Evolutionary conservation across 2,113 vertebrate genomes (phyloP).

Genomic region (Petrocephalus zakoni): DNA sequence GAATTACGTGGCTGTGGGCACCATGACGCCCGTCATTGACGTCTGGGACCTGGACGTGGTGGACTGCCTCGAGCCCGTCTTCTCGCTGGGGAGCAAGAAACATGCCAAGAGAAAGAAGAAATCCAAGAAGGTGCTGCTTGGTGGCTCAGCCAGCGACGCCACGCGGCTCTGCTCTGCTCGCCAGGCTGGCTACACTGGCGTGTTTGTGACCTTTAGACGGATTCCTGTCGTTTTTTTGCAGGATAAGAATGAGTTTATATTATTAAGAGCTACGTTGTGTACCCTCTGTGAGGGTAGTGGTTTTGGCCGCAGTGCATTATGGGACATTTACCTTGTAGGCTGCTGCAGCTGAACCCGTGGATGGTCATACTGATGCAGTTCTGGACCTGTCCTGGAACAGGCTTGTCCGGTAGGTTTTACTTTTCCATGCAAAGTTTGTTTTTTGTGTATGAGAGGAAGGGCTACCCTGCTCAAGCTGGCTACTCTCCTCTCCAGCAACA

Average conservation of each 20-base stretch:
- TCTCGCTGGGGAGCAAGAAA: slow-evolving; percentile 82
- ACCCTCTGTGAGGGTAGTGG: not conserved
- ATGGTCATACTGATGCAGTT: slow-evolving; percentile 83
- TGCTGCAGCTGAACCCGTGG: slow-evolving; percentile 55
- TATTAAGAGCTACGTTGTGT: not conserved
- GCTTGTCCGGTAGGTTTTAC: slow-evolving; percentile 67
- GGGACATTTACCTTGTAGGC: slow-evolving; percentile 50
- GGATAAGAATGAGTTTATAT: not conserved
- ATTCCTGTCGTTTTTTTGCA: not conserved
- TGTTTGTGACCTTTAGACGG: not conserved
- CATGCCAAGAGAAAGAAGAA: slow-evolving; percentile 84
- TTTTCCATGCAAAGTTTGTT: not conserved
- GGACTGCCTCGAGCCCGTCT: slow-evolving; percentile 86
- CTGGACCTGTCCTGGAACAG: slow-evolving; percentile 95
- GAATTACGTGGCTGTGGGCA: slow-evolving; percentile 88
- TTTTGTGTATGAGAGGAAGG: not conserved
- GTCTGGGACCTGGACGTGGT: slow-evolving; percentile 96
- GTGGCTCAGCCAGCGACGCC: not conserved
- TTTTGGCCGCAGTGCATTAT: not conserved
- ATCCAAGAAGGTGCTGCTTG: slow-evolving; percentile 70
- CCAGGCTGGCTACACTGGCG: not conserved
- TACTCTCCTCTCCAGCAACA: slow-evolving; percentile 61
- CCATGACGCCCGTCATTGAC: slow-evolving; percentile 90
- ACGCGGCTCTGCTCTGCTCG: too few relatives aligned
- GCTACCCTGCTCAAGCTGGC: not conserved